phyloP scores from a whole-genome alignment of 2,888 invertebrate species.

The Platycheirus albimanus region DNA sequence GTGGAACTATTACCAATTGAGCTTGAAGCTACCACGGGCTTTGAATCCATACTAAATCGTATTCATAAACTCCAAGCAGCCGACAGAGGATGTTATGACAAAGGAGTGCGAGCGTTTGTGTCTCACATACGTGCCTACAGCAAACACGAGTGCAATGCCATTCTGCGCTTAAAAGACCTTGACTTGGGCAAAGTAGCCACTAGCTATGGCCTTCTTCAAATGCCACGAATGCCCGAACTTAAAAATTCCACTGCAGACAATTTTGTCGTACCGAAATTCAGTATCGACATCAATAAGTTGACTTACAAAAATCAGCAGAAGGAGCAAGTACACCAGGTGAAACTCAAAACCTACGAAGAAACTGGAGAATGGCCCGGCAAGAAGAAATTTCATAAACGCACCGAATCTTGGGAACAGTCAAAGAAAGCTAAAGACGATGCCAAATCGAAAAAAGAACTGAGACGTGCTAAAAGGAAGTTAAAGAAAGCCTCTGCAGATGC shows the following conservation, averaged over 20 bases:
- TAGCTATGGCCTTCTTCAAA: conserved; percentile 93
- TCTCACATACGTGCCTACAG: conserved; percentile 96
- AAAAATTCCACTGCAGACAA: conserved; percentile 86
- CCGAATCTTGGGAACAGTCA: conserved; percentile 90
- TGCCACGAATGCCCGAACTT: conserved; percentile 98
- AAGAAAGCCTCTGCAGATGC: conserved; percentile 81
- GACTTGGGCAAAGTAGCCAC: conserved; percentile 92
- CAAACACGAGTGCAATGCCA: conserved; percentile 96
- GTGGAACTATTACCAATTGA: conserved; percentile 83
- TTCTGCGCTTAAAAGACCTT: conserved; percentile 93
- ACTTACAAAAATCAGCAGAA: conserved; percentile 91
- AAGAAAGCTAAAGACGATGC: conserved; percentile 85
- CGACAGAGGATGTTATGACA: conserved; percentile 92
- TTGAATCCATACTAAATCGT: conserved; percentile 78
- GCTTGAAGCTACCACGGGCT: conserved; percentile 49
- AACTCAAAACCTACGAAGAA: conserved; percentile 87
- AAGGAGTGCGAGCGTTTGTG: conserved; percentile 95
- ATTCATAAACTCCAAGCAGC: conserved; percentile 85
- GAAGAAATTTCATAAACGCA: conserved; percentile 84
- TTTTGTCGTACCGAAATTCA: conserved; percentile 82
- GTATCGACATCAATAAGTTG: conserved; percentile 89
- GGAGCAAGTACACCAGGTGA: conserved; percentile 88
- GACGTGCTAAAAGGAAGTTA: conserved; percentile 82
- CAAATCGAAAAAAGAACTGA: conserved; percentile 85
- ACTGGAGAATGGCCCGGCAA: conserved; percentile 90